These are phyloP conservation scores for Sardina pilchardus DNA, from an alignment of 2,113 vertebrate genomes.

Conservation along the genomic window DNA sequence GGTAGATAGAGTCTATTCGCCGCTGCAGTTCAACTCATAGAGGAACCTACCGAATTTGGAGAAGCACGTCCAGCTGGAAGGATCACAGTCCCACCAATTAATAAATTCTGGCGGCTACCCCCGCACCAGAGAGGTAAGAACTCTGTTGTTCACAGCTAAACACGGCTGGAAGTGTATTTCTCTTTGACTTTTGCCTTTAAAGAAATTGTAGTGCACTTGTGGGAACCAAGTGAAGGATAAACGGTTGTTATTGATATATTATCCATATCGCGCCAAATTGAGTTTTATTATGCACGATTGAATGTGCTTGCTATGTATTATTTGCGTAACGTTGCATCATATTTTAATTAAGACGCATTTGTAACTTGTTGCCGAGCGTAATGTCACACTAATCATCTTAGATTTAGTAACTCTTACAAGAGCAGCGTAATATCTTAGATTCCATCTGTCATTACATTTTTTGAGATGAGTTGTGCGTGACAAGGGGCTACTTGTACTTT, in stretches of 20 bases:
- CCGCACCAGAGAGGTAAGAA: not conserved
- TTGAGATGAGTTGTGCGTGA: not conserved
- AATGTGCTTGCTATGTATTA: not conserved
- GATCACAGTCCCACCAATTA: slow-evolving; percentile 30
- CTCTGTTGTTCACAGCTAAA: not conserved
- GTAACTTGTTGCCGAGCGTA: not conserved
- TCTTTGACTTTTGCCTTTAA: not conserved
- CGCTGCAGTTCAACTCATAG: slow-evolving; percentile 37
- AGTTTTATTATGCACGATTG: not conserved
- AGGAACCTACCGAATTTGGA: slow-evolving; percentile 61
- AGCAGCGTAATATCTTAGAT: not conserved
- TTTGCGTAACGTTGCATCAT: not conserved
- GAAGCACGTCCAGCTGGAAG: slow-evolving; percentile 47
- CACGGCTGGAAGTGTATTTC: not conserved
- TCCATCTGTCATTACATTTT: not conserved
- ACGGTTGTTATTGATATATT: not conserved
- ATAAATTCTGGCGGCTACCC: not conserved
- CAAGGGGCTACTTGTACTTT: not conserved
- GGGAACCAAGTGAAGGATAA: not conserved
- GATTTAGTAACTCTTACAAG: not conserved
- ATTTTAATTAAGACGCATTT: not conserved
- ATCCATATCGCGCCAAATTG: not conserved
- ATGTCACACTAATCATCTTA: not conserved
- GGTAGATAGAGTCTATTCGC: slow-evolving; percentile 35
- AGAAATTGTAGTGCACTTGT: not conserved